A percentile compares a stretch with the other conserved stretches of the same genome.
These are phyloP conservation scores for Dascyllus trimaculatus DNA, from an alignment of 2,113 vertebrate genomes.

Conservation along the genomic window DNA sequence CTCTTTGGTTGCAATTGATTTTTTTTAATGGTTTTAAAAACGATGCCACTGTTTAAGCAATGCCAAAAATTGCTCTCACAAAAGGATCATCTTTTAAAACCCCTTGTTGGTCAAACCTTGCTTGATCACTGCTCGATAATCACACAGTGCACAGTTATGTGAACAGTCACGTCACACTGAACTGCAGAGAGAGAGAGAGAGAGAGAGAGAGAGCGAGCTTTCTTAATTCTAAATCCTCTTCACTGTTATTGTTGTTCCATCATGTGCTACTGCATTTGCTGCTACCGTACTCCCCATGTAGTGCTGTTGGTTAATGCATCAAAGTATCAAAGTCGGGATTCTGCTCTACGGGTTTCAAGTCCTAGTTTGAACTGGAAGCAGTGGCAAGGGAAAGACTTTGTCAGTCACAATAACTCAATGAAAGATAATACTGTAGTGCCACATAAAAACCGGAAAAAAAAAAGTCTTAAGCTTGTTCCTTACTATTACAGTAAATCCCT, in stretches of 20 bases:
- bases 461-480: not conserved
- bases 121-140: not conserved
- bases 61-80: no score
- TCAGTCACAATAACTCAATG: slow-evolving; percentile 23
- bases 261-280: slow-evolving; percentile 52
- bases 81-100: no score
- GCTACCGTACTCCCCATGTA: slow-evolving; percentile 27
- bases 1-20: no score
- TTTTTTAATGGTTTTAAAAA: no score
- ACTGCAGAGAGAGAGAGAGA: not conserved
- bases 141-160: not conserved
- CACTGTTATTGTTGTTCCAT: slow-evolving; percentile 23
- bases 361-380: slow-evolving; percentile 47
- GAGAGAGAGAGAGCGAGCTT: not conserved
- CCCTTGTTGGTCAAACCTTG: not conserved
- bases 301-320: slow-evolving; percentile 63
- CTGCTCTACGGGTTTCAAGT: slow-evolving; percentile 21
- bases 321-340: slow-evolving; percentile 60
- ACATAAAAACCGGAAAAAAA: slow-evolving; percentile 29
- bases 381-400: slow-evolving; percentile 35
- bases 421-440: slow-evolving; percentile 11
- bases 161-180: not conserved
- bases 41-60: no score
- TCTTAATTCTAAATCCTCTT: slow-evolving; percentile 22
- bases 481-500: not conserved